These are phyloP conservation scores for Nephrotoma appendiculata DNA, from an alignment of 2,888 invertebrate genomes.

Conservation along the genomic window DNA sequence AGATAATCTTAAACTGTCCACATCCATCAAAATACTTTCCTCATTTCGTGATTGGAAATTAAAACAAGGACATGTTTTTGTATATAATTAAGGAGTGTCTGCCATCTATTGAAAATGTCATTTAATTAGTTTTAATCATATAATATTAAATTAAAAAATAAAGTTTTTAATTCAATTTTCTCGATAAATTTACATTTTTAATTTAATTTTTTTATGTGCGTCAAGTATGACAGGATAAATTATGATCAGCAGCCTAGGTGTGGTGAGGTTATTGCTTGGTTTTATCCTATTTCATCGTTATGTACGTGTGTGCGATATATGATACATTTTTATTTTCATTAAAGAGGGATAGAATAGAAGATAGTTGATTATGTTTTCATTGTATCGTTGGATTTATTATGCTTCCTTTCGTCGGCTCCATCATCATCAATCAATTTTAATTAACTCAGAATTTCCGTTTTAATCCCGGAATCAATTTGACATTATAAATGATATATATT, in stretches of 20 bases:
- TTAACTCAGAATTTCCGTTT: background rate
- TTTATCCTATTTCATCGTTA: background rate
- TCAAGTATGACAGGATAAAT: background rate
- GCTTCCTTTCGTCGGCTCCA: background rate
- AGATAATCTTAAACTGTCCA: too few relatives aligned
- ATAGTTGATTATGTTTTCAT: background rate
- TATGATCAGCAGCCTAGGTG: background rate
- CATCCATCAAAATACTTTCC: too few relatives aligned
- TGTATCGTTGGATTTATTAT: background rate
- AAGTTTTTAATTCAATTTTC: background rate
- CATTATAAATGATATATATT: background rate
- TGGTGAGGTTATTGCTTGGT: background rate
- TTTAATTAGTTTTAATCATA: background rate
- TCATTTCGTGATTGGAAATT: too few relatives aligned
- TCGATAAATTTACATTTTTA: background rate
- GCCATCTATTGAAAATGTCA: background rate
- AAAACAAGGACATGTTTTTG: too few relatives aligned
- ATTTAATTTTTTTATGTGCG: background rate
- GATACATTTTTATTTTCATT: background rate
- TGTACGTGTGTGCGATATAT: background rate
- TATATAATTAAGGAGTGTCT: background rate
- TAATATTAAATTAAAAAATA: background rate
- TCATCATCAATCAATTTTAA: background rate
- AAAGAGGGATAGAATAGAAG: background rate
- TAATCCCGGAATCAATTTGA: conserved; percentile 1